phyloP scores from a whole-genome alignment of 2,888 invertebrate species.

The Athripsodes cinereus region DNA sequence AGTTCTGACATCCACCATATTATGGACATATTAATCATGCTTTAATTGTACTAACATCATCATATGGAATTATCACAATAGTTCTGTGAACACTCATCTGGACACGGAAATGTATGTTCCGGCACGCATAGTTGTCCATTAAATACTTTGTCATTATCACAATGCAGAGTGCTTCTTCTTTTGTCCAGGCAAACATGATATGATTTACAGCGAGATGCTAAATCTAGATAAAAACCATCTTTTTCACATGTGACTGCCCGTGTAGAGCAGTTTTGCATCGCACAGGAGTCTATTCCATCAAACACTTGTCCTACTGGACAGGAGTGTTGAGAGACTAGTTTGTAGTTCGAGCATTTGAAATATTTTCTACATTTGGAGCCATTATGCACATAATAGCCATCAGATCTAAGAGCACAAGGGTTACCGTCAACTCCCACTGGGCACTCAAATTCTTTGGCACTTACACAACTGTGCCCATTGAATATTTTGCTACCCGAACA shows the following conservation, averaged over 20 bases:
- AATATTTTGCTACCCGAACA: conserved; percentile 53
- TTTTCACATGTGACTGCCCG: conserved; percentile 34
- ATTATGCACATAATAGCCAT: conserved; percentile 32
- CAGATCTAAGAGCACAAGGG: conserved; percentile 28
- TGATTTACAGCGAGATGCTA: conserved; percentile 44
- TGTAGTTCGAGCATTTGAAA: conserved; percentile 29
- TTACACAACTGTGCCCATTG: conserved; percentile 53
- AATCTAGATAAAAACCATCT: conserved; percentile 53
- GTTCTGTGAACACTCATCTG: conserved; percentile 35
- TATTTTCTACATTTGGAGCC: conserved; percentile 31
- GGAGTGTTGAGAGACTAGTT: conserved; percentile 26
- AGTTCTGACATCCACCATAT: no score
- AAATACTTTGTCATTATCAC: conserved; percentile 45
- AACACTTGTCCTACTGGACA: conserved; percentile 31
- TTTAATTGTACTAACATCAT: no score
- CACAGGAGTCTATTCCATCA: conserved; percentile 33
- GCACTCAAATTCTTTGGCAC: conserved; percentile 41
- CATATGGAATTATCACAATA: conserved; percentile 16
- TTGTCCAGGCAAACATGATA: conserved; percentile 56
- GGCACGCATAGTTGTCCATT: conserved; percentile 54
- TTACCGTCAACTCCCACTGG: conserved; percentile 34
- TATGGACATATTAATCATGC: no score
- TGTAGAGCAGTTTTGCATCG: conserved; percentile 31
- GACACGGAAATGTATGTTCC: conserved; percentile 43
- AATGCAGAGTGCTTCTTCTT: conserved; percentile 44